phyloP scores from a whole-genome alignment of 2,888 invertebrate genomes.

The Morpho achilles region DNA sequence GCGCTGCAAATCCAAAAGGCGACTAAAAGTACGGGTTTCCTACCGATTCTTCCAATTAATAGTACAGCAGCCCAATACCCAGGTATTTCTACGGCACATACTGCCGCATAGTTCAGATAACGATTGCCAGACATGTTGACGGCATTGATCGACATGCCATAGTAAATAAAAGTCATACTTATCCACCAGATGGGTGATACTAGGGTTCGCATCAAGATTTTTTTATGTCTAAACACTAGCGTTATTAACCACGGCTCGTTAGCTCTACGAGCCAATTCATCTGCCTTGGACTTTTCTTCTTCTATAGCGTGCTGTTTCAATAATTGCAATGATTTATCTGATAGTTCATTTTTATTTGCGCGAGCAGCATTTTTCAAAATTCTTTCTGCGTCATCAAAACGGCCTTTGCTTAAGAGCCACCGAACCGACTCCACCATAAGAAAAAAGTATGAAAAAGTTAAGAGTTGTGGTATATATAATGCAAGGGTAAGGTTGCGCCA shows the following conservation, averaged over 20 bases:
- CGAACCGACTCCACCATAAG: conserved; percentile 84
- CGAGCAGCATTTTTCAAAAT: conserved; percentile 81
- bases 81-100: conserved; percentile 82
- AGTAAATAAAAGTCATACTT: conserved; percentile 84
- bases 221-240: conserved; percentile 46
- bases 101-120: conserved; percentile 82
- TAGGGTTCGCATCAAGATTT: conserved; percentile 60
- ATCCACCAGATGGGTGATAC: conserved; percentile 84
- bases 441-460: conserved; percentile 83
- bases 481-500: conserved; percentile 84
- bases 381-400: conserved; percentile 80
- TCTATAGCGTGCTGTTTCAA: conserved; percentile 40
- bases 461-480: conserved; percentile 82
- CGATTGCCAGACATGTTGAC: conserved; percentile 83
- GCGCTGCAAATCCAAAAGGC: conserved; percentile 29
- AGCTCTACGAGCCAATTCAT: conserved; percentile 31
- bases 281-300: conserved; percentile 36
- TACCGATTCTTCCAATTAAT: conserved; percentile 81
- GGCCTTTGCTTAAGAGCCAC: conserved; percentile 86
- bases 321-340: conserved; percentile 44
- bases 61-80: conserved; percentile 83
- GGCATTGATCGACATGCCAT: conserved; percentile 85
- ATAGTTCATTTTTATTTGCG: conserved; percentile 71
- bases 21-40: conserved; percentile 71
- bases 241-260: conserved; percentile 54